phyloP scores from a whole-genome alignment of 1,140 invertebrate species.

The Ceratina japonica region DNA sequence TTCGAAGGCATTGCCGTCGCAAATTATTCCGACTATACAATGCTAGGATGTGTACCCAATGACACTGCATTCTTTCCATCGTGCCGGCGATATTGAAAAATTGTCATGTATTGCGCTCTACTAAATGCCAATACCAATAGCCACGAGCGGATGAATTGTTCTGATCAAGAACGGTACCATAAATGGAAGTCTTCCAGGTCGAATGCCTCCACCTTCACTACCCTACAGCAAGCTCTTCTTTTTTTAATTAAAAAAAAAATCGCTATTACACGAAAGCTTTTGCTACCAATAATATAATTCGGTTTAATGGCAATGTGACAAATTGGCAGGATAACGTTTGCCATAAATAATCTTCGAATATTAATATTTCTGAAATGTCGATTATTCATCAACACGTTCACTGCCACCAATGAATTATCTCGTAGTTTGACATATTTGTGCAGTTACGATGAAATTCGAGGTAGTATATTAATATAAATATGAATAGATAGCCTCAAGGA shows the following conservation, averaged over 20 bases:
- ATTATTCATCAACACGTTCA: no score
- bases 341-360: no score
- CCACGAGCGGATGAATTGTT: not conserved
- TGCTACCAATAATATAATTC: not conserved
- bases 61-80: slow-evolving; percentile 28
- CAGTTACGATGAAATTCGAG: no score
- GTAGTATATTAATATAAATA: no score
- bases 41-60: slow-evolving; percentile 30
- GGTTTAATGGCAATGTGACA: no score
- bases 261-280: not conserved
- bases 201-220: no score
- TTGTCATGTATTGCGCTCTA: slow-evolving; percentile 18
- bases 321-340: no score
- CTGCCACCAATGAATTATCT: no score
- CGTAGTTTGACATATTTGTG: no score
- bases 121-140: slow-evolving; percentile 1
- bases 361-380: no score
- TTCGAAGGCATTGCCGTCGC: slow-evolving; percentile 38
- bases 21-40: slow-evolving; percentile 52
- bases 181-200: not conserved
- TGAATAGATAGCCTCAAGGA: no score
- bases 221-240: not conserved
- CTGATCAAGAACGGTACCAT: not conserved
- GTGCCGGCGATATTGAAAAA: slow-evolving; percentile 12
- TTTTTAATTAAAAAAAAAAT: not conserved